Conservation (phyloP, 2,797 vertebrate genomes). For the Heliangelus exortis region DNA sequence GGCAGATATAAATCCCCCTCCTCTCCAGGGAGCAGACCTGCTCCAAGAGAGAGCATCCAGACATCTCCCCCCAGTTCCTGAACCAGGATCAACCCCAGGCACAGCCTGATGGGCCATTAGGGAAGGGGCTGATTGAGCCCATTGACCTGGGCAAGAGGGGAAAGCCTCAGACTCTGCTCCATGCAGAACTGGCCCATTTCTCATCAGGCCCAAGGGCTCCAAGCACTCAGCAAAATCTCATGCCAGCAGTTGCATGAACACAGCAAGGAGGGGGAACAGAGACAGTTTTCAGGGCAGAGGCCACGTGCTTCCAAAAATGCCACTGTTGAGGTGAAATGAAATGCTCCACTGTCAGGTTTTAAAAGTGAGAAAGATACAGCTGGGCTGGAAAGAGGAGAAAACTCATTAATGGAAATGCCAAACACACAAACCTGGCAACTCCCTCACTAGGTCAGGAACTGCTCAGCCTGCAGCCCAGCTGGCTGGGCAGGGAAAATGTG, state of each 20-base stretch:
- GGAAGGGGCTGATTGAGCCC: background rate
- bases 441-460: rapidly evolving
- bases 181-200: background rate
- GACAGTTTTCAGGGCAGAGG: background rate
- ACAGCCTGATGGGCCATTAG: rapidly evolving
- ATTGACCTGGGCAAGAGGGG: background rate
- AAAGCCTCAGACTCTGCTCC: background rate
- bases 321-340: background rate
- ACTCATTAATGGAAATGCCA: background rate
- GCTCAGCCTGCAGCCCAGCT: background rate
- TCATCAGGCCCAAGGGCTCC: background rate
- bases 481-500: background rate
- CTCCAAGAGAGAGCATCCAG: background rate
- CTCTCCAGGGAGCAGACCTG: background rate
- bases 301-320: background rate
- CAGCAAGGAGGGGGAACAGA: background rate
- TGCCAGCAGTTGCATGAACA: background rate
- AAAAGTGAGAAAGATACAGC: background rate
- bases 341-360: background rate
- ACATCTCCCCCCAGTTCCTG: background rate
- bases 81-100: background rate
- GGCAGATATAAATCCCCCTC: background rate
- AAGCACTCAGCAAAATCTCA: background rate
- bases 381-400: background rate
- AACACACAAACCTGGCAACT: background rate